Evolutionary conservation across 1,140 invertebrate genomes (phyloP), one percentile per base, ranked within the genome.

Genomic region (Aphaenogaster rudis): DNA sequence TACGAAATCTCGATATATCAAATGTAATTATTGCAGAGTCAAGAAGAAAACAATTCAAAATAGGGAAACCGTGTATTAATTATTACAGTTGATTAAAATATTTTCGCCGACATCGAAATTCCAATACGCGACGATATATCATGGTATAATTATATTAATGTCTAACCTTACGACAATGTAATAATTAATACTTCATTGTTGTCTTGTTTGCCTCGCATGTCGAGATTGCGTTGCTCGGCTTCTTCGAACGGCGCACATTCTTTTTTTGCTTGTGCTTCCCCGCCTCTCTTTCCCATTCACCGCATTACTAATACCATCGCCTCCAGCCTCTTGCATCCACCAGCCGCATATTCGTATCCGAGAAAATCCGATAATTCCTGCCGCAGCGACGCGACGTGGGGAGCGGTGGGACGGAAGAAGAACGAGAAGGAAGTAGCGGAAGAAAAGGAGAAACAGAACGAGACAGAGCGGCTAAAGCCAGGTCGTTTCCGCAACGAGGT

Each of bases 361-460:
- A 86, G 89, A 88, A 90, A 90, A 90, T 90, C 89, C 89, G 89
- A 90, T 90, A 90, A 90, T 90, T 90, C 80, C 67, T 71, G 52
- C 79, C 86, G 86, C 76, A 88, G 77, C 74, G 82, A 78, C 61
- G 72, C 59, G 42, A 45, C 69, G 66, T 28, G 78, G 45, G 71
- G 57, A 48, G 54, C 15, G 28, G 63, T 8, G 74, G 48, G n/a
- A 28, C 36, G 76, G 21, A 54, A 33, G 86, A 66, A n/a, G 76
- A 52, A 52, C 2, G 78, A 48, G 15, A 61, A 61, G 69, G 61
- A 61, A 77, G 50, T 54, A 45, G 59, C 52, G 86, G n/a, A 78
- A 67, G 67, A 87, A 84, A 90, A 77, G 80, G 80, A 78, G 86
- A 80, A 87, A 85, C 54, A 54, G 63, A 54, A 67, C 57, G 69